Percentiles rank a stretch among this genome's conserved stretches.
Evolutionary conservation across 2,888 invertebrate genomes (phyloP).

Genomic region (Coelopa pilipes): DNA sequence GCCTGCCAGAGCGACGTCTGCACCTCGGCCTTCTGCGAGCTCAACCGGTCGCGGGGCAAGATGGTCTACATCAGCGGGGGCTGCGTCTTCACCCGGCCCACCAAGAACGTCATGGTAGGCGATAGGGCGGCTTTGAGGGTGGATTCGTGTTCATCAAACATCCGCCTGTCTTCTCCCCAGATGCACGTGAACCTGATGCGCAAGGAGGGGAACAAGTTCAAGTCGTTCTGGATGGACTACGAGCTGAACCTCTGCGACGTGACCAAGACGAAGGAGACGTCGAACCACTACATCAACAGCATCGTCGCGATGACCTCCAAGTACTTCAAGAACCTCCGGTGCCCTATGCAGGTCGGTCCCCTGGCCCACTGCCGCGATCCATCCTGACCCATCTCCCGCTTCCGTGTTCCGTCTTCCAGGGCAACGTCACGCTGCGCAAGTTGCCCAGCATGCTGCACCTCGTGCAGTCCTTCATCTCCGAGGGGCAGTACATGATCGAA

Average conservation of each 20-base stretch:
- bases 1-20: background rate
- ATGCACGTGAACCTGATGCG: background rate
- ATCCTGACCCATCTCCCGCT: background rate
- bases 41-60: background rate
- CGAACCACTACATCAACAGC: background rate
- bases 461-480: background rate
- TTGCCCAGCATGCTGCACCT: background rate
- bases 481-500: background rate
- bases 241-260: constrained; percentile 1
- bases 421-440: background rate
- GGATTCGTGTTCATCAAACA: background rate
- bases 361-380: background rate
- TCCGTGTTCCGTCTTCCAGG: background rate
- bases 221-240: background rate
- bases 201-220: background rate
- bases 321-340: background rate
- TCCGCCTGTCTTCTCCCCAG: background rate
- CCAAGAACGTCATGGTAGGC: background rate
- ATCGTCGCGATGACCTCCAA: background rate
- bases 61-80: background rate
- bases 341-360: background rate
- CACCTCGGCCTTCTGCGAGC: background rate
- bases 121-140: background rate
- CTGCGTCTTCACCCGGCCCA: background rate
- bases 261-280: background rate